phyloP scores from a whole-genome alignment of 2,888 invertebrate species.

The Pyrrhia umbra region DNA sequence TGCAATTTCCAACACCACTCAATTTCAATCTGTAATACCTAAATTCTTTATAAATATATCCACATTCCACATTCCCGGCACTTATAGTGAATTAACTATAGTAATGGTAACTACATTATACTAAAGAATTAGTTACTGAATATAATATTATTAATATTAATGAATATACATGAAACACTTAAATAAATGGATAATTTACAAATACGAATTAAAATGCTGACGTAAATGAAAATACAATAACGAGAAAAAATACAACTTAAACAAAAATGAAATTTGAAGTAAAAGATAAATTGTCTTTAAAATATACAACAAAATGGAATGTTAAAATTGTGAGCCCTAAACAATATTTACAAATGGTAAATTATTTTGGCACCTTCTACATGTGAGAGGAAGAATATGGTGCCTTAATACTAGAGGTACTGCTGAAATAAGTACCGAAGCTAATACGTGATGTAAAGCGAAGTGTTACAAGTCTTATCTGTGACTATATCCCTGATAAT shows the following conservation, averaged over 20 bases:
- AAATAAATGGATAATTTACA: constrained; percentile 48
- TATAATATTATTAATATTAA: constrained; percentile 38
- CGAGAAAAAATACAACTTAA: constrained; percentile 15
- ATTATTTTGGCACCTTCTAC: constrained; percentile 68
- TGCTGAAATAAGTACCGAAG: constrained; percentile 54
- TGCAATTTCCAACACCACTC: constrained; percentile 46
- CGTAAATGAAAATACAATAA: background rate
- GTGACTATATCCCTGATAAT: constrained; percentile 63
- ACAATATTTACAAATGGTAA: constrained; percentile 67
- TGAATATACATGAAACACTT: constrained; percentile 38
- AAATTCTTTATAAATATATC: constrained; percentile 63
- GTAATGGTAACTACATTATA: constrained; percentile 74
- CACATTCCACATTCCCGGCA: constrained; percentile 88
- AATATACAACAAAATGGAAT: constrained; percentile 62
- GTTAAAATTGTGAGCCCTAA: constrained; percentile 58
- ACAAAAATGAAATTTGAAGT: constrained; percentile 10
- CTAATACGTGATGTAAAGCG: constrained; percentile 62
- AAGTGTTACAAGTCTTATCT: constrained; percentile 64
- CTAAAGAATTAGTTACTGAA: constrained; percentile 57
- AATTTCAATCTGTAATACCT: constrained; percentile 34
- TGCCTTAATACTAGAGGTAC: constrained; percentile 64
- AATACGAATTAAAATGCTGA: constrained; percentile 24
- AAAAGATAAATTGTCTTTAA: constrained; percentile 30
- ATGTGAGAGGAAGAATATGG: constrained; percentile 58
- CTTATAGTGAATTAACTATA: constrained; percentile 69